Conservation (phyloP, 1,140 invertebrate genomes). For the Cardiocondyla obscurior region DNA sequence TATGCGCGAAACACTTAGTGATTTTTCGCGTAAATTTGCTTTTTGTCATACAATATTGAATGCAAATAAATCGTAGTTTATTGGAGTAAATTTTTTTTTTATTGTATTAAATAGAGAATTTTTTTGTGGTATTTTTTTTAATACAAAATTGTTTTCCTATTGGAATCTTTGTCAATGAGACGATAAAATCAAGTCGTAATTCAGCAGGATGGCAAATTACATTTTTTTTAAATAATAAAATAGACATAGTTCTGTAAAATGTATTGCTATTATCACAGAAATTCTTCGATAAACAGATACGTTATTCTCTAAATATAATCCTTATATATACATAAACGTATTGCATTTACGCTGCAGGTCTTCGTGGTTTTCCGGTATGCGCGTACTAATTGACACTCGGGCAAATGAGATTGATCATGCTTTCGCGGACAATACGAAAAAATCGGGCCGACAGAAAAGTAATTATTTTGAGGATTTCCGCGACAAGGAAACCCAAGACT, state of each 20-base stretch:
- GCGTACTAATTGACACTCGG: neutral
- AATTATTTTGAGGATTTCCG: neutral
- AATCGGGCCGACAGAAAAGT: neutral
- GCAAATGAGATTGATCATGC: neutral
- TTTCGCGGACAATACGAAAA: neutral
- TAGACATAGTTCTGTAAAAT: neutral
- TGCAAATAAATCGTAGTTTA: neutral
- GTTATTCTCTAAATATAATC: constrained; percentile 11
- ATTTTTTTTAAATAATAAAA: neutral
- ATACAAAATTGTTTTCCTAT: neutral
- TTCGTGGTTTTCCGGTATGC: constrained; percentile 14
- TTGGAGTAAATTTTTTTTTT: neutral
- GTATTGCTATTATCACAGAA: neutral
- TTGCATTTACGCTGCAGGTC: constrained; percentile 13
- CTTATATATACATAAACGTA: constrained; percentile 9
- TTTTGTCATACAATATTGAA: neutral
- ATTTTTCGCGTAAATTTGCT: constrained; percentile 21
- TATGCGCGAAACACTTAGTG: neutral
- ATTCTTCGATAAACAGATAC: neutral
- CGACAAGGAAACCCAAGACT: constrained; percentile 25
- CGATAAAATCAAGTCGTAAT: neutral
- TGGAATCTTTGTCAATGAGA: neutral
- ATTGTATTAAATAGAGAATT: neutral
- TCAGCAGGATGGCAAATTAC: neutral
- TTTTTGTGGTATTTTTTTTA: neutral